Evolutionary conservation across 1,140 invertebrate genomes (phyloP).

Genomic region (Wiebesia pumilae): DNA sequence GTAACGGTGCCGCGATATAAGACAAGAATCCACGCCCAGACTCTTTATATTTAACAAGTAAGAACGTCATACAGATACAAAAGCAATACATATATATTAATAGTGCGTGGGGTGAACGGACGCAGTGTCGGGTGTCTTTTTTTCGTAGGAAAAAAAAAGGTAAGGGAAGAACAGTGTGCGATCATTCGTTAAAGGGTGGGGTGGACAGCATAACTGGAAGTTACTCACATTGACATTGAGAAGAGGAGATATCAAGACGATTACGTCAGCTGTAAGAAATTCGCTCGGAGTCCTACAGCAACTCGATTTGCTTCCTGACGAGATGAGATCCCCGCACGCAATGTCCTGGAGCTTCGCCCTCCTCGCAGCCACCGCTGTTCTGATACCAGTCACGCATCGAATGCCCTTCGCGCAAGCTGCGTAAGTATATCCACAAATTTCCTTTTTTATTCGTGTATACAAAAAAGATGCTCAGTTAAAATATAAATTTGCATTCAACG

Average conservation of each 20-base stretch:
- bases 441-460: background rate
- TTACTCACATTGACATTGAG: background rate
- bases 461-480: too few relatives aligned
- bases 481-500: too few relatives aligned
- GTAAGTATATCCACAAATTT: slow-evolving; percentile 55
- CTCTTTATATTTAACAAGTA: background rate
- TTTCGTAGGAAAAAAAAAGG: background rate
- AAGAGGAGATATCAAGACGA: background rate
- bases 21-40: background rate
- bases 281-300: background rate
- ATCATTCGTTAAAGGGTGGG: background rate
- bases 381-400: slow-evolving; percentile 72
- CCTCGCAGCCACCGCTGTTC: slow-evolving; percentile 72
- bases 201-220: background rate
- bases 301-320: slow-evolving; percentile 57
- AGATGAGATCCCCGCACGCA: slow-evolving; percentile 68
- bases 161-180: background rate
- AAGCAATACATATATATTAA: background rate
- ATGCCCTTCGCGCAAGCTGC: slow-evolving; percentile 73
- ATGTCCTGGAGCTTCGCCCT: slow-evolving; percentile 73
- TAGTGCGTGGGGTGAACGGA: background rate
- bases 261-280: background rate
- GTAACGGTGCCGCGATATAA: background rate
- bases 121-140: background rate
- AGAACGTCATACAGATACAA: background rate